Evolutionary conservation across 2,888 invertebrate genomes (phyloP).

Genomic region (Podabrus alpinus): DNA sequence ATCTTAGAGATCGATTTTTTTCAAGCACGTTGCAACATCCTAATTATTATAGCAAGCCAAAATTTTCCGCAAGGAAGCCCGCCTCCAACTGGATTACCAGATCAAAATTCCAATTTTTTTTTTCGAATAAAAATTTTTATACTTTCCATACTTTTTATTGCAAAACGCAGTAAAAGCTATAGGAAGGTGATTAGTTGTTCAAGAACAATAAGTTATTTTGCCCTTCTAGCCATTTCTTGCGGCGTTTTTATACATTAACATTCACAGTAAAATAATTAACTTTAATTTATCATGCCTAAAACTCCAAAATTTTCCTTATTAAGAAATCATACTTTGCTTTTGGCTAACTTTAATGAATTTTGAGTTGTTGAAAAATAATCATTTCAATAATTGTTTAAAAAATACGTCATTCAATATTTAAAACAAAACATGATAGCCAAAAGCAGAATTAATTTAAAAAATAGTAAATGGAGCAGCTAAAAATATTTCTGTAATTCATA

Average conservation of each 20-base stretch:
- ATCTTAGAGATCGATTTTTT: background rate
- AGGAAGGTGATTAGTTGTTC: background rate
- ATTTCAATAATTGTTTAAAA: background rate
- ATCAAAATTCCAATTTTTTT: background rate
- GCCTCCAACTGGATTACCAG: background rate
- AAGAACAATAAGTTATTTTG: background rate
- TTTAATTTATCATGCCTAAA: background rate
- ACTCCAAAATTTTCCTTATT: background rate
- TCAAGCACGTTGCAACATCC: background rate
- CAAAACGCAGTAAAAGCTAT: background rate
- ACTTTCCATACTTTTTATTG: background rate
- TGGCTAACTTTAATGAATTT: background rate
- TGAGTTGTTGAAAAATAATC: background rate
- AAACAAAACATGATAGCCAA: background rate
- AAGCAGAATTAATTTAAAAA: background rate
- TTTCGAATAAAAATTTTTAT: background rate
- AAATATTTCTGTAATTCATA: no score
- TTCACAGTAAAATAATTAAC: background rate
- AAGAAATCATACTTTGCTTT: background rate
- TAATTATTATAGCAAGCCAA: no score
- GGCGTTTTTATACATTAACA: background rate
- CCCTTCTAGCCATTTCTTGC: background rate
- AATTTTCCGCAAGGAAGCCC: background rate
- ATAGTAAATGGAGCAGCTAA: background rate
- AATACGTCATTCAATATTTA: background rate